These are phyloP conservation scores for Polyergus mexicanus DNA, from an alignment of 1,140 invertebrate genomes.

Conservation along the genomic window DNA sequence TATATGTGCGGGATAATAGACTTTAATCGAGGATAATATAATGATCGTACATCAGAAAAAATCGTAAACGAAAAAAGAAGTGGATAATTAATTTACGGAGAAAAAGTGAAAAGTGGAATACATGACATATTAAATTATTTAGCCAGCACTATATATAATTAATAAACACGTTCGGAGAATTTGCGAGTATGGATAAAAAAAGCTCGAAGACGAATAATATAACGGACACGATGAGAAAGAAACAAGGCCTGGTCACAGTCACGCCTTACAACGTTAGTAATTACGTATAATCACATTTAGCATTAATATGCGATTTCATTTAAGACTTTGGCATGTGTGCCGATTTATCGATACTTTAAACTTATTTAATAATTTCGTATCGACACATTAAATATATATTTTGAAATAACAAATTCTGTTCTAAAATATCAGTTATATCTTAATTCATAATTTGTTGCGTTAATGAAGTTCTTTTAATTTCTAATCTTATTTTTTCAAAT, in stretches of 20 bases:
- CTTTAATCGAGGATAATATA: not conserved
- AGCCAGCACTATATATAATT: not conserved
- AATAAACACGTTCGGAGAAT: not conserved
- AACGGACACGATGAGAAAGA: conserved; percentile 56
- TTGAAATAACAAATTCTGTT: not conserved
- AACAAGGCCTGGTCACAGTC: conserved; percentile 77
- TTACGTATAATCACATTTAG: not conserved
- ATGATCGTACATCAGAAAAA: not conserved
- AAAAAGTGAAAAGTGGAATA: not conserved
- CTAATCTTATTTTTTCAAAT: not conserved
- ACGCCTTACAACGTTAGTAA: conserved; percentile 82
- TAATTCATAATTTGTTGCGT: not conserved
- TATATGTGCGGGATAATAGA: not conserved
- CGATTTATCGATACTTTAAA: not conserved
- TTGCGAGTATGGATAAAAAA: conserved; percentile 9
- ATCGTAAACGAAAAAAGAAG: not conserved
- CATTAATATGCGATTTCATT: not conserved
- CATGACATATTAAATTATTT: conserved; percentile 6
- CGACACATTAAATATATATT: not conserved
- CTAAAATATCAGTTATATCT: not conserved
- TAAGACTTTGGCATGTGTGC: not conserved
- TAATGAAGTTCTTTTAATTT: not conserved
- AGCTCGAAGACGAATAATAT: conserved; percentile 46
- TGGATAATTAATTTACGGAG: not conserved
- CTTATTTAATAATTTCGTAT: not conserved